Percentiles rank a stretch among this genome's conserved stretches.
phyloP scores from a whole-genome alignment of 1,140 invertebrate species.

The Drosophila sulfurigaster region DNA sequence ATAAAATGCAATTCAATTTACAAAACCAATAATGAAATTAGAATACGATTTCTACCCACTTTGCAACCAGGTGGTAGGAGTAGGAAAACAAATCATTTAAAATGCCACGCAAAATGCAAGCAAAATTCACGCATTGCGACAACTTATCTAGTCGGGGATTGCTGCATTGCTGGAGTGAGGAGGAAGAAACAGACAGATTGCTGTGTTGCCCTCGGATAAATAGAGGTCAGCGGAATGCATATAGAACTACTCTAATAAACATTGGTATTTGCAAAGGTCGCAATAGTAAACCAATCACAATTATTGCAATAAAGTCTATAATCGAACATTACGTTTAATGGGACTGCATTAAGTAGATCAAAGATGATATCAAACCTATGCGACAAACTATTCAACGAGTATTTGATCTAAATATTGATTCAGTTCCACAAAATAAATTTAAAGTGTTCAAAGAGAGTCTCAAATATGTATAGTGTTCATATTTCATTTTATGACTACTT shows the following conservation, averaged over 20 bases:
- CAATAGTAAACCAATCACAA: constrained; percentile 45
- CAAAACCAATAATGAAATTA: constrained; percentile 64
- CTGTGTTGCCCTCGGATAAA: constrained; percentile 54
- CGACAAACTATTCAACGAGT: not conserved
- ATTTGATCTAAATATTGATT: not conserved
- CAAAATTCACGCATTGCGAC: constrained; percentile 56
- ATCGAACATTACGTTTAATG: constrained; percentile 51
- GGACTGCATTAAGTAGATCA: constrained; percentile 14
- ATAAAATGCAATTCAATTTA: constrained; percentile 74
- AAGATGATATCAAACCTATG: not conserved
- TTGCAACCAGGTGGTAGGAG: not conserved
- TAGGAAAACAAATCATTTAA: constrained; percentile 74
- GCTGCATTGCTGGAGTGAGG: not conserved
- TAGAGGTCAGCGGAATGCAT: constrained; percentile 67
- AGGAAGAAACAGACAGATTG: not conserved
- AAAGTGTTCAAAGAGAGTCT: no score
- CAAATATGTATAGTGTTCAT: no score
- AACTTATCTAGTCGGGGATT: constrained; percentile 15
- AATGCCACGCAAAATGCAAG: constrained; percentile 63
- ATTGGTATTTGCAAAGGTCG: constrained; percentile 44
- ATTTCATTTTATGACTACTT: no score
- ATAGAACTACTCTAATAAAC: constrained; percentile 13
- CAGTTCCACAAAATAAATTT: no score
- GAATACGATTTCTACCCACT: not conserved
- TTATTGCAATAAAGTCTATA: constrained; percentile 47